Evolutionary conservation across 2,888 invertebrate species (phyloP).

Genomic region (Onchidella celtica): DNA sequence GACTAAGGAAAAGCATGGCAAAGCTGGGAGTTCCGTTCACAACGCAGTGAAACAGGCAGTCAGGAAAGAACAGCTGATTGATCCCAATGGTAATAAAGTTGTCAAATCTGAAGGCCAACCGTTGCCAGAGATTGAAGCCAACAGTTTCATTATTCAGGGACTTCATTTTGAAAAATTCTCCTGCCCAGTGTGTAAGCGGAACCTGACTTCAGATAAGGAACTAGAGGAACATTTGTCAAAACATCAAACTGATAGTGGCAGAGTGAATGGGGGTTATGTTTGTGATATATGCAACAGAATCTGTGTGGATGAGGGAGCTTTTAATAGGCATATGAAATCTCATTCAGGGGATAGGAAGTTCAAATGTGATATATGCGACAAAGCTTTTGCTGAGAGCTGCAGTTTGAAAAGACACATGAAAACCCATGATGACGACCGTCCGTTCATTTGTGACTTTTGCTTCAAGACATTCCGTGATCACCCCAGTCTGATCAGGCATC

Average conservation of each 20-base stretch:
- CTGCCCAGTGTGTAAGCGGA: not conserved
- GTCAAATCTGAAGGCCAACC: not conserved
- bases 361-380: constrained; percentile 37
- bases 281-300: constrained; percentile 34
- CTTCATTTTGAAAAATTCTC: not conserved
- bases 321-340: constrained; percentile 36
- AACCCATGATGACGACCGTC: constrained; percentile 35
- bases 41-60: not conserved
- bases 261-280: not conserved
- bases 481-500: constrained; percentile 24
- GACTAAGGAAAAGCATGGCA: not conserved
- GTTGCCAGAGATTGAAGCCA: not conserved
- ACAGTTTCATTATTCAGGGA: not conserved
- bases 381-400: constrained; percentile 37
- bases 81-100: not conserved
- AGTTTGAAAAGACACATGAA: constrained; percentile 43
- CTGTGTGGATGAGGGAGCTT: constrained; percentile 27
- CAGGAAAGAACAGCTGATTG: not conserved
- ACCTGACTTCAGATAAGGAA: not conserved
- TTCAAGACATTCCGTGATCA: constrained; percentile 40
- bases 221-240: constrained; percentile 11
- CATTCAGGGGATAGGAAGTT: constrained; percentile 33
- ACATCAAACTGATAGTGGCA: not conserved
- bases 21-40: not conserved
- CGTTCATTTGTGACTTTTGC: constrained; percentile 41